phyloP scores from a whole-genome alignment of 2,797 vertebrate species.

The Lates japonicus region DNA sequence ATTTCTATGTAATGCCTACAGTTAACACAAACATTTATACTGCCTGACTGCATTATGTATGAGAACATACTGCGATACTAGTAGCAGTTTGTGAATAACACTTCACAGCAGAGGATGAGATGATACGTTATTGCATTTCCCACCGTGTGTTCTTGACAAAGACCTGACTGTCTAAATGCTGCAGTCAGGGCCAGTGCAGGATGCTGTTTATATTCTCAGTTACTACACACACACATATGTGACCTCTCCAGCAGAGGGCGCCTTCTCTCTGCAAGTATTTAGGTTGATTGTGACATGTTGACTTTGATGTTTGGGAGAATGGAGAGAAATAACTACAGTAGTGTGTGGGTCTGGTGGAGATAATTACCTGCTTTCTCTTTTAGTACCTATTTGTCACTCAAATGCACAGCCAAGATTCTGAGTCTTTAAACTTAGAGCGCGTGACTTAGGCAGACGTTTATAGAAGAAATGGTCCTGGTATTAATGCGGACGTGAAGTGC shows the following conservation, averaged over 20 bases:
- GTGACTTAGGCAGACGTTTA: not conserved
- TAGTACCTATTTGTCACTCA: not conserved
- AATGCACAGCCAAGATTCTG: not conserved
- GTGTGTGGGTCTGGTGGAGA: not conserved
- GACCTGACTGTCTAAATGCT: not conserved
- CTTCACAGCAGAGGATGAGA: not conserved
- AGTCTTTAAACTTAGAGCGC: not conserved
- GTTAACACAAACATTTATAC: not conserved
- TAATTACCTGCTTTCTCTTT: not conserved
- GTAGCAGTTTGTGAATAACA: not conserved
- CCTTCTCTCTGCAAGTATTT: slow-evolving; percentile 9
- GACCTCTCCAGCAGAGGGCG: slow-evolving; percentile 73
- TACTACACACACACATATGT: not conserved
- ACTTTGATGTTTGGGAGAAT: not conserved
- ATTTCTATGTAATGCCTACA: not conserved
- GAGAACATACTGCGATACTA: not conserved
- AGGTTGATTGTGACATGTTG: not conserved
- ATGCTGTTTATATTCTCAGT: not conserved
- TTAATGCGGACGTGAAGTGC: not conserved
- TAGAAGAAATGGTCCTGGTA: not conserved
- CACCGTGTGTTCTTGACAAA: not conserved
- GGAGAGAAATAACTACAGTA: not conserved
- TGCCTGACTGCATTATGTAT: not conserved
- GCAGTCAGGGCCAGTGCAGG: not conserved
- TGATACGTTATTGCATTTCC: not conserved